Evolutionary conservation across 2,888 invertebrate species (phyloP), one percentile per base, ranked within the genome.

Genomic region (Dryobotodes eremita): DNA sequence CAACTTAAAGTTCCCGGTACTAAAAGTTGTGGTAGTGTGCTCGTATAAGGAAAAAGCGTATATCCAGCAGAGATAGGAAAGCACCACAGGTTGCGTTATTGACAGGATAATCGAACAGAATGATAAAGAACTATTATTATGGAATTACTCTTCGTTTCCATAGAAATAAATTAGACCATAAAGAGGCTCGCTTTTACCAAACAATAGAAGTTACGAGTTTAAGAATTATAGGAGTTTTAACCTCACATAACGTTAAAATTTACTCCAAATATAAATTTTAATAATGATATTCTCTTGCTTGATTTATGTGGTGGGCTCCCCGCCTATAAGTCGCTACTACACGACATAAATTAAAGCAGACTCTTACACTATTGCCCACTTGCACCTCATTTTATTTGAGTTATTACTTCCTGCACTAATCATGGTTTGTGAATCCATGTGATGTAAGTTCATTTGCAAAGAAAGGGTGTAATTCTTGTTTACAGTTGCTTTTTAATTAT

Each of bases 211-310:
- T 62, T n/a, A 84, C 36, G 26, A 69, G 13, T 64, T 48, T 7
- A 36, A 68, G 42, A 59, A 59, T 48, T 48, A 71, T 57, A 61
- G 23, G 26, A 73, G 23, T 57, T n/a, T n/a, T 53, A 66, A 23
- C 61, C 26, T 59, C 36, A 53, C 26, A 55, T 57, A 70, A 80
- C 55, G 31, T 71, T 55, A 81, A 71, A 71, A 74, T 85, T 80
- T 46, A 85, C 83, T 69, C 42, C 70, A 75, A 42, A 72, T 82
- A 84, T 82, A 82, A 84, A 84, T 85, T 85, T 81, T 72, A 81
- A 81, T 83, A 85, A 85, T 82, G 57, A 73, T 81, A 61, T 81
- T 75, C 59, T 64, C n/a, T 53, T 3, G 46, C 26, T 53, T 83
- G 86, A 85, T 85, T 83, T 85, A 83, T 85, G 70, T 53, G 20